phyloP scores from a whole-genome alignment of 2,113 vertebrate genomes.

The Silurus asotus region DNA sequence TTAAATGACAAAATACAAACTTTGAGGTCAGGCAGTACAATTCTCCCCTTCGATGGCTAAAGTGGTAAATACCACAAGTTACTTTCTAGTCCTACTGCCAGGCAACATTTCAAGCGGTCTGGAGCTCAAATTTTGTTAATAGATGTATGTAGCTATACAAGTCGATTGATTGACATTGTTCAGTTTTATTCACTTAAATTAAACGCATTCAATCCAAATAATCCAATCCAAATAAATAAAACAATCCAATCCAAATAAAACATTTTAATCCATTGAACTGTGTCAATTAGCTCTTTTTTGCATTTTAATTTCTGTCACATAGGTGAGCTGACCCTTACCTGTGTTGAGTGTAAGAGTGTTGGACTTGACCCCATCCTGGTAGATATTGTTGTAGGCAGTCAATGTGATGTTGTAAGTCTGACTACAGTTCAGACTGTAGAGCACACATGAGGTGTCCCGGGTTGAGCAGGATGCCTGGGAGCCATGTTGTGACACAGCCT shows the following conservation, averaged over 20 bases:
- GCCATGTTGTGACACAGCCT: constrained; percentile 64
- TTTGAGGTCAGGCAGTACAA: background rate
- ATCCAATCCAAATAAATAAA: too few species aligned
- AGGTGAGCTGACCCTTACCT: constrained; percentile 58
- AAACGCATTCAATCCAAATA: background rate
- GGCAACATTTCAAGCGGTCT: too few species aligned
- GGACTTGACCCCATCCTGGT: constrained; percentile 56
- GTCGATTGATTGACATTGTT: background rate
- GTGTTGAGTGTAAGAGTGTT: constrained; percentile 56
- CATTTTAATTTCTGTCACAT: background rate
- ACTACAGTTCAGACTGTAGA: constrained; percentile 67
- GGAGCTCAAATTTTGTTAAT: background rate
- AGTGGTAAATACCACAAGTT: background rate
- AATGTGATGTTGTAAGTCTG: constrained; percentile 67
- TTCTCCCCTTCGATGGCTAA: background rate
- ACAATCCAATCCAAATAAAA: too few species aligned
- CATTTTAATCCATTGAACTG: background rate
- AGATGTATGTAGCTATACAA: background rate
- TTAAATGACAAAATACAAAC: background rate
- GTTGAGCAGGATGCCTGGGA: constrained; percentile 59
- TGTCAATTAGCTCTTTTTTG: background rate
- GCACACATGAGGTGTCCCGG: constrained; percentile 62
- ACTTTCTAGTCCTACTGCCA: too few species aligned
- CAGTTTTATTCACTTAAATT: background rate
- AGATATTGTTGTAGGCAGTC: constrained; percentile 64